A percentile compares a stretch with the other conserved stretches of the same genome.
Evolutionary conservation across 1,140 invertebrate genomes (phyloP).

Genomic region (Nasonia giraulti): DNA sequence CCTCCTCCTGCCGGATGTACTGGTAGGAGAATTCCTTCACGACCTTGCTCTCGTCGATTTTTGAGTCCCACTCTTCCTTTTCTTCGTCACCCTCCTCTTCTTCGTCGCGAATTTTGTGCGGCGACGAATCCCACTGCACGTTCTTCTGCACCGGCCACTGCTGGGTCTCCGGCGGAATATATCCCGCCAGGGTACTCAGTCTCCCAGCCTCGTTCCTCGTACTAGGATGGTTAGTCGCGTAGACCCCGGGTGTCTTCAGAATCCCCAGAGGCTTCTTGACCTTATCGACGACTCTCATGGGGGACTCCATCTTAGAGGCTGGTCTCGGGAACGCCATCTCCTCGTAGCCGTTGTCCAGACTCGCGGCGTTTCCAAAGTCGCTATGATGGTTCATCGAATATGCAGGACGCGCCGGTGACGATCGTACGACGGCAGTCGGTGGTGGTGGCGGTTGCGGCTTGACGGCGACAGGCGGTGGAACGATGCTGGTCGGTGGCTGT

Average conservation of each 20-base stretch:
- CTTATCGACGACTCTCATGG: neutral
- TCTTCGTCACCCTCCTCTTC: constrained; percentile 60
- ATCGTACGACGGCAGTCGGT: constrained; percentile 20
- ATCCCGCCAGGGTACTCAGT: constrained; percentile 55
- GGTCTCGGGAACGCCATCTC: constrained; percentile 59
- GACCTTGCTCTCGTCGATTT: constrained; percentile 70
- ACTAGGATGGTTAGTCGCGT: constrained; percentile 52
- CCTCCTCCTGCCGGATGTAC: constrained; percentile 65
- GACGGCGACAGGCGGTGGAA: constrained; percentile 25
- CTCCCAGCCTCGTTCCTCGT: constrained; percentile 52
- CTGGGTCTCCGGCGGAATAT: constrained; percentile 53
- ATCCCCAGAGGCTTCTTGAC: constrained; percentile 65
- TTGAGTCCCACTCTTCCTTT: constrained; percentile 65
- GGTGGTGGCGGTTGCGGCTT: constrained; percentile 2
- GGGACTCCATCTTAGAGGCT: neutral
- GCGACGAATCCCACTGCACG: constrained; percentile 64
- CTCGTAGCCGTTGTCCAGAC: constrained; percentile 67
- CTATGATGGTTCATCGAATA: constrained; percentile 26
- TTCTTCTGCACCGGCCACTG: constrained; percentile 63
- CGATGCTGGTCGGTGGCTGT: constrained; percentile 45
- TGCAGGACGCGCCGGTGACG: neutral
- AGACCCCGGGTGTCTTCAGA: constrained; percentile 61
- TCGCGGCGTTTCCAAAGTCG: constrained; percentile 46
- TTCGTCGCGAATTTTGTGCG: constrained; percentile 49
- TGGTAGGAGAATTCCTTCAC: constrained; percentile 74